These are phyloP conservation scores for Eulemur macaco DNA, from an alignment of 2,113 vertebrate genomes.

Conservation along the genomic window DNA sequence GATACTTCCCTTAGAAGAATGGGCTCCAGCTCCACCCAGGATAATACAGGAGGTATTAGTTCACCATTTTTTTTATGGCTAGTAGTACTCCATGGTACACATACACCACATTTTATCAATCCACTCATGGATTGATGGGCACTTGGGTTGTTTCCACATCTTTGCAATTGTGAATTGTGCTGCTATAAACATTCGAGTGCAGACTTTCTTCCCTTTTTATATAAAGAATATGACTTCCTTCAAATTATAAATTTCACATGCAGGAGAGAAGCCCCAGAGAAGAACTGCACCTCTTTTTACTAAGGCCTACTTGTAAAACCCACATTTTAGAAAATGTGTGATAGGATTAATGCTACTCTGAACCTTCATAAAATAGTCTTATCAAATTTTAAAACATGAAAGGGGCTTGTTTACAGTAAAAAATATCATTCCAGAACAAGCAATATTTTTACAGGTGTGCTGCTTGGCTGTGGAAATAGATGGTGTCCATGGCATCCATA, in stretches of 20 bases:
- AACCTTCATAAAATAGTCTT: not conserved
- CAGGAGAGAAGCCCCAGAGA: not conserved
- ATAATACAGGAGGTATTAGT: no score
- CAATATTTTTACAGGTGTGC: not conserved
- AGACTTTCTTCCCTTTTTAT: not conserved
- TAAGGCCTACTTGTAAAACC: not conserved
- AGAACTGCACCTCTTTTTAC: not conserved
- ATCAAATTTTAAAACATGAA: slow-evolving; percentile 11
- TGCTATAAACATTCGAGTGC: no score
- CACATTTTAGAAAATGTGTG: slow-evolving; percentile 19
- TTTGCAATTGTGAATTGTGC: no score
- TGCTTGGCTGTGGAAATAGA: not conserved
- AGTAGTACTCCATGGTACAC: no score
- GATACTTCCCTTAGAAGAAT: no score
- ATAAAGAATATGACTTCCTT: not conserved
- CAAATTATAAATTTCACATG: not conserved
- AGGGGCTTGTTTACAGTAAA: not conserved
- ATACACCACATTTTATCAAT: no score
- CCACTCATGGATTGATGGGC: no score
- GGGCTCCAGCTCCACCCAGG: no score
- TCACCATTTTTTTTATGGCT: no score
- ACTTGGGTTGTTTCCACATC: no score
- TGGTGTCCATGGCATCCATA: not conserved
- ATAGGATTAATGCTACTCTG: not conserved
- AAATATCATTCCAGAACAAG: not conserved